A percentile compares a stretch with the other conserved stretches of the same genome.
phyloP scores from a whole-genome alignment of 1,140 invertebrate species.

The Drosophila kepulauana region DNA sequence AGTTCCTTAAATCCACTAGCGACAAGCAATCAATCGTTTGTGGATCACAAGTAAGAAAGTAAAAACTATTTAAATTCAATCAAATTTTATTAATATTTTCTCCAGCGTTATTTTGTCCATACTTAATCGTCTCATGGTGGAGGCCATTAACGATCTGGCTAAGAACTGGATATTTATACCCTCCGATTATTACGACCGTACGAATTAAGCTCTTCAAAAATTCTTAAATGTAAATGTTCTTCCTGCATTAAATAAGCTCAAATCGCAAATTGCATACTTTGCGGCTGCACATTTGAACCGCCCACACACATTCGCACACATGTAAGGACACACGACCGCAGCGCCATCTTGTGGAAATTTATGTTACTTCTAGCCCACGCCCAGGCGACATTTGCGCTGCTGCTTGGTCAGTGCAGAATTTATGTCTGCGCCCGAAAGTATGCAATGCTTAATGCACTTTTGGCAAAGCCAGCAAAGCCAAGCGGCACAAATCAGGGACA shows the following conservation, averaged over 20 bases:
- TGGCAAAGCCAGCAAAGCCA: neutral
- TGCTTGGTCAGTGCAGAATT: conserved; percentile 20
- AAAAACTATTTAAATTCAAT: neutral
- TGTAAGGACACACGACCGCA: neutral
- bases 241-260: conserved; percentile 35
- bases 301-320: neutral
- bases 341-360: conserved; percentile 42
- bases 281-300: conserved; percentile 18
- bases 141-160: conserved; percentile 66
- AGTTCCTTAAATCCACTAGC: neutral
- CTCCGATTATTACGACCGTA: conserved; percentile 63
- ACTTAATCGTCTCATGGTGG: conserved; percentile 64
- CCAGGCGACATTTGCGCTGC: neutral
- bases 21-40: neutral
- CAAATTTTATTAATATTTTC: neutral
- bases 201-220: conserved; percentile 30
- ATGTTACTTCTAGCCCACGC: conserved; percentile 60
- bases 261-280: conserved; percentile 14
- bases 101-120: conserved; percentile 60
- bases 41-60: conserved; percentile 56
- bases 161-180: conserved; percentile 81
- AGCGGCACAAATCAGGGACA: neutral
- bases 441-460: conserved; percentile 19
- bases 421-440: conserved; percentile 30
- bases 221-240: conserved; percentile 18